Evolutionary conservation across 2,888 invertebrate genomes (phyloP), one percentile per base, ranked within the genome.

Genomic region (Thecocarcelia acutangulata): DNA sequence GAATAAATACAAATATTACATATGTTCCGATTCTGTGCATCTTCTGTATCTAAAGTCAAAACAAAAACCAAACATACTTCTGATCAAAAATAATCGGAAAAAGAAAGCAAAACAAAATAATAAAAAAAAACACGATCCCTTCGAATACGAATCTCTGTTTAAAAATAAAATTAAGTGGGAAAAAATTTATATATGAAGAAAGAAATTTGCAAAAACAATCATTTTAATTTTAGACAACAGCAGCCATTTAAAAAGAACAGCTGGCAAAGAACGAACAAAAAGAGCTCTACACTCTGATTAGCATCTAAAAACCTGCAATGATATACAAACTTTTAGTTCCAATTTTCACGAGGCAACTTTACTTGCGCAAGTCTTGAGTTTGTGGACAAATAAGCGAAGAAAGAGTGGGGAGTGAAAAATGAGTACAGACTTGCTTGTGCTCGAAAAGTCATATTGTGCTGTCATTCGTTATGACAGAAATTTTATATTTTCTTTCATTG

Each of bases 1-100:
- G 74, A 74, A 75, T 59, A 74, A 82, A 78, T 59, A 82, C 74
- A 82, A 74, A 78, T 66, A 74, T 78, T 69, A n/a, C n/a, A n/a
- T n/a, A 74, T 82, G 69, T 64, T 82, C 78, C 78, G 78, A 70
- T 74, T 74, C 46, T 44, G 61, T 76, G 40, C 28, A 19, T 42
- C 21, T 28, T 63, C 54, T 54, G 44, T 64, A 59, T 73, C 50
- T n/a, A n/a, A n/a, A n/a, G n/a, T n/a, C n/a, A n/a, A n/a, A n/a
- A n/a, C n/a, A n/a, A n/a, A n/a, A n/a, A n/a, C n/a, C 56, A 24
- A 68, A 15, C 28, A 54, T 56, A 24, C 24, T 58, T 17, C 12
- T 8, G 19, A 44, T 52, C 17, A 19, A 56, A 13, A 37, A 70
- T 0, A 64, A 48, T n/a, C n/a, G n/a, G n/a, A n/a, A 19, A 44